Evolutionary conservation across 1,140 invertebrate species (phyloP).

Genomic region (Lepidurus packardi): DNA sequence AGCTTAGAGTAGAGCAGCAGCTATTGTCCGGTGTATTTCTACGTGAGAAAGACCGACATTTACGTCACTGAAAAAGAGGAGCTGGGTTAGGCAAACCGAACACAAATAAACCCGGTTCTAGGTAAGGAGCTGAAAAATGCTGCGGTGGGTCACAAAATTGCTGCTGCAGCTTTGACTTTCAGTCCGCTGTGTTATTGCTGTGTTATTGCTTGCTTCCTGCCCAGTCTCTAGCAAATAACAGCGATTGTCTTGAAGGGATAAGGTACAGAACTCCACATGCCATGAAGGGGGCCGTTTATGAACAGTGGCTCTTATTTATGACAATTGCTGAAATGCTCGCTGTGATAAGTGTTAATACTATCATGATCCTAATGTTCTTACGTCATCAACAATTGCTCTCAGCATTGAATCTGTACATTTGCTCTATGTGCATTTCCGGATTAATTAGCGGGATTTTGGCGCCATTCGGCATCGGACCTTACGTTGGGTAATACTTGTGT

Average conservation of each 20-base stretch:
- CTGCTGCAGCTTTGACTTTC: background rate
- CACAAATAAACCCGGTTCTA: conserved; percentile 11
- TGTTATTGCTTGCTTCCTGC: background rate
- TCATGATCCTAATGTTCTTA: conserved; percentile 31
- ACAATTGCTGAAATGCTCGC: conserved; percentile 33
- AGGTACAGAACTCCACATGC: background rate
- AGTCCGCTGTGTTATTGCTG: background rate
- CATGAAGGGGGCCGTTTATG: conserved; percentile 32
- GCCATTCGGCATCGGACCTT: conserved; percentile 32
- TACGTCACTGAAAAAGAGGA: background rate
- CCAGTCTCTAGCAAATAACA: background rate
- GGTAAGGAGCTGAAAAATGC: background rate
- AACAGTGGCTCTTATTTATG: conserved; percentile 22
- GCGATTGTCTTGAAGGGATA: background rate
- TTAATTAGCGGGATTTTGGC: conserved; percentile 32
- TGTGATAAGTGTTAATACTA: conserved; percentile 26
- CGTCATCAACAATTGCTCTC: conserved; percentile 31
- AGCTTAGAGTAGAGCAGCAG: background rate
- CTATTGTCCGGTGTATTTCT: background rate
- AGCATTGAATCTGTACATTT: conserved; percentile 34
- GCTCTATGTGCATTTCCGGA: conserved; percentile 35
- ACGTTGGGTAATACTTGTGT: conserved; percentile 32
- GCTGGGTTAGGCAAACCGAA: background rate
- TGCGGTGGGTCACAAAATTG: background rate
- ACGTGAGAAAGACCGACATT: background rate